Conservation (phyloP, 2,888 invertebrate species). For the Ornithoptera alexandrae region DNA sequence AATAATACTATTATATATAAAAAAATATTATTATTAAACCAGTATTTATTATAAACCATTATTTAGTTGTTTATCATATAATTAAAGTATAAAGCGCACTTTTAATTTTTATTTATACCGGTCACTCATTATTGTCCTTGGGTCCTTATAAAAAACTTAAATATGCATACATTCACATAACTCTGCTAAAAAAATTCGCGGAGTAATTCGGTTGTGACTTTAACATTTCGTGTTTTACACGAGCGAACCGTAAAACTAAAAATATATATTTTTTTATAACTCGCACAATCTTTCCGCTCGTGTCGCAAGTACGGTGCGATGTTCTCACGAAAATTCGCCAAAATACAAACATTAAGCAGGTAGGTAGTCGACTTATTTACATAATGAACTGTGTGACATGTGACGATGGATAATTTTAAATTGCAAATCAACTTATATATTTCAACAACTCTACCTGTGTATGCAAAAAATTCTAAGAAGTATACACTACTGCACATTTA, state of each 20-base stretch:
- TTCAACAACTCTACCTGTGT: not conserved
- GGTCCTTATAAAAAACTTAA: too few species aligned
- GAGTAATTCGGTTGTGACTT: not conserved
- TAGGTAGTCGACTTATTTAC: constrained; percentile 7
- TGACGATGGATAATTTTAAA: not conserved
- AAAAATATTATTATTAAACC: not conserved
- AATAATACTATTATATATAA: too few species aligned
- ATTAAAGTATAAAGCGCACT: not conserved
- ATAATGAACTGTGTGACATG: not conserved
- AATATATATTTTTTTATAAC: constrained; percentile 26
- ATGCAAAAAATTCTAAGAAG: not conserved
- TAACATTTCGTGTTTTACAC: constrained; percentile 16
- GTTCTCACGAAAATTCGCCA: constrained; percentile 13
- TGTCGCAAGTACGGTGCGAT: constrained; percentile 1
- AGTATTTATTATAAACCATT: not conserved
- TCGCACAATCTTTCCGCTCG: constrained; percentile 5
- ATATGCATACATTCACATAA: too few species aligned
- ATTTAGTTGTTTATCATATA: not conserved
- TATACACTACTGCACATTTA: not conserved
- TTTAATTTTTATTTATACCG: too few species aligned
- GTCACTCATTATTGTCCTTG: too few species aligned
- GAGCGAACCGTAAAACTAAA: constrained; percentile 22
- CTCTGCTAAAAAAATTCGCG: not conserved
- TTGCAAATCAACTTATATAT: not conserved
- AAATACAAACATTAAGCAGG: not conserved